A percentile compares a stretch with the other conserved stretches of the same genome.
Evolutionary conservation across 2,888 invertebrate genomes (phyloP).

Genomic region (Sesia bembeciformis): DNA sequence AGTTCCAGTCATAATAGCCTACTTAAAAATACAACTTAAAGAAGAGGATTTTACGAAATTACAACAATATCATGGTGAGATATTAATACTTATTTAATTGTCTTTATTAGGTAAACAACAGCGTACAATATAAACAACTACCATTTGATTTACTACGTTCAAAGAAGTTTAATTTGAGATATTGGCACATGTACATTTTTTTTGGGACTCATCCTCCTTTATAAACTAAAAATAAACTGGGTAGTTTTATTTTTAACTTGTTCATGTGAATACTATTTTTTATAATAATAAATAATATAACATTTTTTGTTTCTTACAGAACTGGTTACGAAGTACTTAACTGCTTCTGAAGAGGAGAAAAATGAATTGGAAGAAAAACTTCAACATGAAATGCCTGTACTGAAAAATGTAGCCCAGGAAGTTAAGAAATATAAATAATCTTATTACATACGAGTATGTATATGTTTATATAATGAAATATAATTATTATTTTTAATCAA

Average conservation of each 20-base stretch:
- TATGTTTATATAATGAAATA: too few relatives aligned
- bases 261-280: too few relatives aligned
- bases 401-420: conserved; percentile 51
- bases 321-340: conserved; percentile 53
- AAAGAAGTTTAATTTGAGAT: too few relatives aligned
- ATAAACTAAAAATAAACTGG: too few relatives aligned
- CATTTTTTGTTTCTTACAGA: conserved; percentile 29
- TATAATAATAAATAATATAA: background rate
- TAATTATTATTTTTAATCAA: too few relatives aligned
- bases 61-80: conserved; percentile 84
- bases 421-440: conserved; percentile 53
- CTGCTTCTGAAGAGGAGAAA: conserved; percentile 46
- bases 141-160: too few relatives aligned
- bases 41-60: conserved; percentile 78
- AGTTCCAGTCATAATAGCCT: conserved; percentile 85
- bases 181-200: too few relatives aligned
- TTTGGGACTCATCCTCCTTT: too few relatives aligned
- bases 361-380: conserved; percentile 35
- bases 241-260: too few relatives aligned
- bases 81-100: background rate
- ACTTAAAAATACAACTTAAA: conserved; percentile 80
- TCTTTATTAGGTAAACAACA: background rate
- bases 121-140: too few relatives aligned
- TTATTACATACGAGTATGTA: background rate
- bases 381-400: conserved; percentile 36